These are phyloP conservation scores for Eutrigla gurnardus DNA, from an alignment of 2,797 vertebrate genomes.

Conservation along the genomic window DNA sequence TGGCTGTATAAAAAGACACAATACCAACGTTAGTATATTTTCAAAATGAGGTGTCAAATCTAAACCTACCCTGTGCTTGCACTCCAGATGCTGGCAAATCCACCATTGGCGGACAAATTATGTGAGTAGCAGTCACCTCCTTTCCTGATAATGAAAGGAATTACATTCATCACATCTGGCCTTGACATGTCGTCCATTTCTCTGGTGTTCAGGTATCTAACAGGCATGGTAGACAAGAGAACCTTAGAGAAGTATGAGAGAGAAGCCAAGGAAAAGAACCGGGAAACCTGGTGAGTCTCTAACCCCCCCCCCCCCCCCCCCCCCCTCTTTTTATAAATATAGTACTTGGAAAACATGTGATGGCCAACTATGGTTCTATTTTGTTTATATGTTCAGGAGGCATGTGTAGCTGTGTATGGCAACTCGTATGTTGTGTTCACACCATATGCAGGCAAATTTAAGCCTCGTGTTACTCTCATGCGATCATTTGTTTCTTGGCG, in stretches of 20 bases:
- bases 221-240: constrained; percentile 99
- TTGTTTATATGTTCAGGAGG: background rate
- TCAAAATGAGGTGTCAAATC: background rate
- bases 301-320: too few species aligned
- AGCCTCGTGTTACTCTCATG: too few species aligned
- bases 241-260: constrained; percentile 98
- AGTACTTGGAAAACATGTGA: background rate
- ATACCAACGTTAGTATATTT: too few species aligned
- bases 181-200: constrained; percentile 5
- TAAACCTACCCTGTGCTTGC: constrained; percentile 3
- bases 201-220: constrained; percentile 89
- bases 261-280: constrained; percentile 99
- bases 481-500: too few species aligned
- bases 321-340: background rate
- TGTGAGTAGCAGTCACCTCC: constrained; percentile 85
- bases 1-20: too few species aligned
- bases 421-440: too few species aligned
- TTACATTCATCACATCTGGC: background rate
- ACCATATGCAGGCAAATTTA: too few species aligned
- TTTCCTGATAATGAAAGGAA: background rate
- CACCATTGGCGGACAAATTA: constrained; percentile 98
- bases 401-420: background rate
- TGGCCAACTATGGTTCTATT: background rate
- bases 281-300: constrained; percentile 94
- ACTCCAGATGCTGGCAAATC: constrained; percentile 96